phyloP scores from a whole-genome alignment of 2,113 vertebrate genomes.

The Callocephalon fimbriatum region DNA sequence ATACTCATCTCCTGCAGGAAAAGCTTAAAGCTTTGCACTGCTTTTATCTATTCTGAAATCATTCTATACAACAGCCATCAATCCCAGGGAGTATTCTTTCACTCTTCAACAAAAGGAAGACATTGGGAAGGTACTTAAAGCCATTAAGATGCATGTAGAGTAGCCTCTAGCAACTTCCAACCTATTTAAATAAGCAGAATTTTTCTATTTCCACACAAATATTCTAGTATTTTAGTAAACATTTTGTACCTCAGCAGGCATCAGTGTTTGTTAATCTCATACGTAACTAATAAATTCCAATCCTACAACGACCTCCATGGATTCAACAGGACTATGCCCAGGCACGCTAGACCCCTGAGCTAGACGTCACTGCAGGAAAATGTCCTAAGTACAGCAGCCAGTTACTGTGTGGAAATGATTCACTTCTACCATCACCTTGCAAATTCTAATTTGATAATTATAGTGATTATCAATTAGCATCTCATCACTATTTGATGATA shows the following conservation, averaged over 20 bases:
- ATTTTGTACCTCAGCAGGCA: conserved; percentile 15
- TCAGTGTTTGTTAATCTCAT: conserved; percentile 25
- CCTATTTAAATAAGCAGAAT: conserved; percentile 30
- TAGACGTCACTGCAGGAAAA: background rate
- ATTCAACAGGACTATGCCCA: background rate
- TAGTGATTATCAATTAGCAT: conserved; percentile 55
- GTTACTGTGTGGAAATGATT: background rate
- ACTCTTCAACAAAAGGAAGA: conserved; percentile 5
- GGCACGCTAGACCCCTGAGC: background rate
- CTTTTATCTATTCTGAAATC: conserved; percentile 51
- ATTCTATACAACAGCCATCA: conserved; percentile 5
- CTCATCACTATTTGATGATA: conserved; percentile 45
- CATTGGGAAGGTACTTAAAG: background rate
- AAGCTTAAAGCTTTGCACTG: conserved; percentile 38
- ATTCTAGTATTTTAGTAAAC: conserved; percentile 3
- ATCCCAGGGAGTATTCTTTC: background rate
- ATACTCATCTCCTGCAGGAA: background rate
- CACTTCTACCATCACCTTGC: background rate
- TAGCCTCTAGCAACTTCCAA: conserved; percentile 26
- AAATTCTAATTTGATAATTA: conserved; percentile 47
- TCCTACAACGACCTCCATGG: background rate
- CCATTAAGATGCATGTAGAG: background rate
- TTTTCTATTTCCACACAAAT: conserved; percentile 40
- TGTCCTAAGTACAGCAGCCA: background rate
- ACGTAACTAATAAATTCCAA: background rate